phyloP scores from a whole-genome alignment of 2,113 vertebrate genomes.

The Terrapene triunguis region DNA sequence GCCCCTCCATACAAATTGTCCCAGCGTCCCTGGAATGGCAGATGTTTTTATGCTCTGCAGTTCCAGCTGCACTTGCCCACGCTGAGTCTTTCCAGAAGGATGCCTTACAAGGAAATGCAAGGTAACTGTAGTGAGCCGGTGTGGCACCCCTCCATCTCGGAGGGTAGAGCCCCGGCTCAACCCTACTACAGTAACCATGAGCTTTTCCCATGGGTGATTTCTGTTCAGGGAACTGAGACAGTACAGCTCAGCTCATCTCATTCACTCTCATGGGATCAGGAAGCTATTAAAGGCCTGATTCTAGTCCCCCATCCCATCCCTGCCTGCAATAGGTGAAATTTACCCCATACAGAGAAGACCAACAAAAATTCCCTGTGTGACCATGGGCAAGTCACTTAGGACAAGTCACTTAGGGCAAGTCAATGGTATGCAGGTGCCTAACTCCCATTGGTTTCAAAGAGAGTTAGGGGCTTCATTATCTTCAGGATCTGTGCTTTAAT shows the following conservation, averaged over 20 bases:
- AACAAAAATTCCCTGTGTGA: not conserved
- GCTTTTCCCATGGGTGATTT: not conserved
- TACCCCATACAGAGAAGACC: not conserved
- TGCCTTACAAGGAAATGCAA: not conserved
- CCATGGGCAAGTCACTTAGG: not conserved
- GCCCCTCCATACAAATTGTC: no score
- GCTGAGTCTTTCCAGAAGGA: not conserved
- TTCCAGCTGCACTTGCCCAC: not conserved
- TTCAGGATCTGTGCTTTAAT: no score
- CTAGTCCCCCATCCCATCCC: not conserved
- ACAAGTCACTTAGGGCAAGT: not conserved
- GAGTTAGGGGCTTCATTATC: not conserved
- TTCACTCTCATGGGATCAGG: not conserved
- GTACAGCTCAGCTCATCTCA: not conserved
- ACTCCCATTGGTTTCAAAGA: not conserved
- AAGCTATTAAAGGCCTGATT: not conserved
- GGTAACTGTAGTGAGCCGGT: no score
- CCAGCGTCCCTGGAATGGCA: not conserved
- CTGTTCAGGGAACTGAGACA: not conserved
- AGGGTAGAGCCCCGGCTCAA: no score
- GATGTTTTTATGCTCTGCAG: not conserved
- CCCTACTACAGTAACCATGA: no score
- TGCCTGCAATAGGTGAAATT: not conserved
- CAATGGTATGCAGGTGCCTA: not conserved
- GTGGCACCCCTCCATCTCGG: no score